Conservation (phyloP, 2,888 invertebrate genomes). For the Rhagophthalmus giganteus region DNA sequence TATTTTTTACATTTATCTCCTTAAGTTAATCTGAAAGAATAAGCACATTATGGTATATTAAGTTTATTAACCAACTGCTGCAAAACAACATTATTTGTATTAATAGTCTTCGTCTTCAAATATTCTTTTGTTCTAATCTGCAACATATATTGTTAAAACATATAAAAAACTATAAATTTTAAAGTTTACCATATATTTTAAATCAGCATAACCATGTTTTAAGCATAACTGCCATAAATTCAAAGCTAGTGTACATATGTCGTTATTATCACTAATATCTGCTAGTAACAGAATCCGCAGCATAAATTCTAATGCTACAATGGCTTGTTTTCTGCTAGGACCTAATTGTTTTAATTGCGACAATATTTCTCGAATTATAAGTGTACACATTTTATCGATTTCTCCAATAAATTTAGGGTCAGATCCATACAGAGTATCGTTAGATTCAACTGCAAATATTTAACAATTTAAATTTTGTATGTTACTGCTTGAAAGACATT, state of each 20-base stretch:
- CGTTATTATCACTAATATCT: conserved; percentile 63
- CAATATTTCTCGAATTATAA: conserved; percentile 77
- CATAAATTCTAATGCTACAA: conserved; percentile 74
- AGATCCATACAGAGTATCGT: conserved; percentile 88
- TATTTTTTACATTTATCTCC: no score
- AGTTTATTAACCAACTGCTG: conserved; percentile 39
- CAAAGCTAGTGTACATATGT: conserved; percentile 68
- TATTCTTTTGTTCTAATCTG: conserved; percentile 40
- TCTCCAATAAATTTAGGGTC: conserved; percentile 84
- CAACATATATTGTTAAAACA: not conserved
- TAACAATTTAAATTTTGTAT: not conserved
- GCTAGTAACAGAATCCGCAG: conserved; percentile 67
- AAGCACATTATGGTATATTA: no score
- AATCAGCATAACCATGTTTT: conserved; percentile 59
- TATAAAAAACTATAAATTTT: not conserved
- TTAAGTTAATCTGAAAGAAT: no score
- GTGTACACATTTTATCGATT: conserved; percentile 74
- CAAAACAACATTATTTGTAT: conserved; percentile 33
- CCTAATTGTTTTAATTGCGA: conserved; percentile 67
- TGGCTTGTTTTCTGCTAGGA: conserved; percentile 67
- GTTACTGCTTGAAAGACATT: not conserved
- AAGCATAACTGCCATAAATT: conserved; percentile 83
- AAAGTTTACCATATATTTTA: conserved; percentile 48
- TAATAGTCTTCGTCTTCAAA: conserved; percentile 33
- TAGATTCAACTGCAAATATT: conserved; percentile 76